phyloP scores from a whole-genome alignment of 2,888 invertebrate species.

The Chloroclysta siterata region DNA sequence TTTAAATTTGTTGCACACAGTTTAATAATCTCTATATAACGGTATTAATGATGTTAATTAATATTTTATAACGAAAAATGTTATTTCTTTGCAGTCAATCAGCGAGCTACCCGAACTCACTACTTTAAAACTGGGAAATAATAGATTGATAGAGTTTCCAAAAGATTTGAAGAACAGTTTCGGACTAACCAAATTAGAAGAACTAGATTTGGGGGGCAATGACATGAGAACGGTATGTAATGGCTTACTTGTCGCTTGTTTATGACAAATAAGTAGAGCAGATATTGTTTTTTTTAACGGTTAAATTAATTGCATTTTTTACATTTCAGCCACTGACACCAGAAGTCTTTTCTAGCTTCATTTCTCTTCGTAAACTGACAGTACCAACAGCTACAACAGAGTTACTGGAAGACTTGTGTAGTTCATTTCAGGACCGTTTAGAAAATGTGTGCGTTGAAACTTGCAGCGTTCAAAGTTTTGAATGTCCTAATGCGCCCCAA shows the following conservation, averaged over 20 bases:
- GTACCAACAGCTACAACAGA: slow-evolving; percentile 59
- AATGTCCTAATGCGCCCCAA: slow-evolving; percentile 62
- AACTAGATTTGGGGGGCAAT: slow-evolving; percentile 78
- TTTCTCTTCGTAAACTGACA: slow-evolving; percentile 62
- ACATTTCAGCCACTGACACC: slow-evolving; percentile 66
- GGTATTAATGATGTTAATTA: background rate
- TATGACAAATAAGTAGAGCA: slow-evolving; percentile 8
- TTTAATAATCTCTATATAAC: background rate
- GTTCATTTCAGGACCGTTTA: slow-evolving; percentile 58
- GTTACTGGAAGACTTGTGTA: slow-evolving; percentile 65
- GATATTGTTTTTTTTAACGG: background rate
- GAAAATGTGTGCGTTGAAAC: slow-evolving; percentile 65
- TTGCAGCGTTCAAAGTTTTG: slow-evolving; percentile 55
- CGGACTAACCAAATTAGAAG: slow-evolving; percentile 65
- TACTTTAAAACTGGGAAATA: slow-evolving; percentile 68
- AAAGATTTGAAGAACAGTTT: slow-evolving; percentile 75
- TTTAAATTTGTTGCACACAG: background rate
- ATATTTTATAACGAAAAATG: background rate
- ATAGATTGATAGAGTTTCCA: slow-evolving; percentile 73
- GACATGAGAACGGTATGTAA: slow-evolving; percentile 73
- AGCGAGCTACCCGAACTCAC: slow-evolving; percentile 70
- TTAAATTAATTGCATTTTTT: slow-evolving; percentile 14
- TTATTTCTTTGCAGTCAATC: slow-evolving; percentile 67
- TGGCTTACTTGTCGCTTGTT: slow-evolving; percentile 1
- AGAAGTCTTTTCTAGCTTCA: slow-evolving; percentile 66